A percentile compares a stretch with the other conserved stretches of the same genome.
phyloP scores from a whole-genome alignment of 2,113 vertebrate species.

The Xiphophorus hellerii region DNA sequence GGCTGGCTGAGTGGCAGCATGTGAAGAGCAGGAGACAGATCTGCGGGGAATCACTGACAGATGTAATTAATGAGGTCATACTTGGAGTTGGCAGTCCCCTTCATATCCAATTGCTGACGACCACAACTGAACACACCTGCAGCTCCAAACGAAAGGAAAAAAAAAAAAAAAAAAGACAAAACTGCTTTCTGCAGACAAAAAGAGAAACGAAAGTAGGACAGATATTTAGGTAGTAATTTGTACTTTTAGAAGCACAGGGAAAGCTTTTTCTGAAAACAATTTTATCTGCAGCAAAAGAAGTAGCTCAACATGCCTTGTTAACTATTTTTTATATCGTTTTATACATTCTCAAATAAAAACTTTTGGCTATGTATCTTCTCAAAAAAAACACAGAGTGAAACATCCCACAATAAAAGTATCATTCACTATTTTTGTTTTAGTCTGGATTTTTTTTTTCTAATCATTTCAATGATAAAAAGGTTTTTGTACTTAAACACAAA shows the following conservation, averaged over 20 bases:
- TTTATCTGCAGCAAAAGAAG: background rate
- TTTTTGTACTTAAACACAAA: too few relatives aligned
- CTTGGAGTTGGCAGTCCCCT: conserved; percentile 77
- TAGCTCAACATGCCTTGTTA: background rate
- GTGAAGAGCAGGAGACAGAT: conserved; percentile 77
- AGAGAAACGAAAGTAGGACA: conserved; percentile 28
- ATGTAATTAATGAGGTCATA: conserved; percentile 83
- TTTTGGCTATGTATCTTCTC: background rate
- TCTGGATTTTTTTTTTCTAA: background rate
- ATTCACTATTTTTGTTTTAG: background rate
- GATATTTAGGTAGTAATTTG: conserved; percentile 21
- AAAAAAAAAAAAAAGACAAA: conserved; percentile 32
- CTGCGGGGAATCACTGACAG: conserved; percentile 79
- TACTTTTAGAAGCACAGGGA: conserved; percentile 21
- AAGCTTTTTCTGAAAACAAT: conserved; percentile 27
- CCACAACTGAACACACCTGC: conserved; percentile 77
- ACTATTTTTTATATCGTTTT: background rate
- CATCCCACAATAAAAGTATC: background rate
- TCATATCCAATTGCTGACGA: conserved; percentile 76
- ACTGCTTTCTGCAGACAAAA: conserved; percentile 39
- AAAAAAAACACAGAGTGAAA: background rate
- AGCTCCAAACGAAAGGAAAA: conserved; percentile 46
- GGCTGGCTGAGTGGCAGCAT: conserved; percentile 77
- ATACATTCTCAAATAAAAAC: background rate
- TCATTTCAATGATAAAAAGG: too few relatives aligned